These are phyloP conservation scores for Climacteris rufus DNA, from an alignment of 2,113 vertebrate genomes.

Conservation along the genomic window DNA sequence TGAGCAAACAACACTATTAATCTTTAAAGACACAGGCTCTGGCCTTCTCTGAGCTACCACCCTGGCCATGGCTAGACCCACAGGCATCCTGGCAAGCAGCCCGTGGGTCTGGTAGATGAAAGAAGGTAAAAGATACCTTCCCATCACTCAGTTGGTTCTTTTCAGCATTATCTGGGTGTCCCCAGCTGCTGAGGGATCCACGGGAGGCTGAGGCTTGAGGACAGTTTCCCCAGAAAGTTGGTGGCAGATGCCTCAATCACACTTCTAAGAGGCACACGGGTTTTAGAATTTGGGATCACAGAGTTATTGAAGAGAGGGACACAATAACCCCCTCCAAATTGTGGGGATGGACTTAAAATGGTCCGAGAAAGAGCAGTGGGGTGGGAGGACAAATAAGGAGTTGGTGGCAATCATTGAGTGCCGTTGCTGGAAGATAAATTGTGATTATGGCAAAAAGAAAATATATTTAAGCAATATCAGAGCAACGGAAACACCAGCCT, in stretches of 20 bases:
- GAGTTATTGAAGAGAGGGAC: rapidly evolving
- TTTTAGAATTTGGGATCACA: not conserved
- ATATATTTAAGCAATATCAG: not conserved
- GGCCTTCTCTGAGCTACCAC: not conserved
- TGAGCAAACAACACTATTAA: conserved; percentile 72
- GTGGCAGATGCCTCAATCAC: not conserved
- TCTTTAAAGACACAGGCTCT: conserved; percentile 62
- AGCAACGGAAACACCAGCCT: not conserved
- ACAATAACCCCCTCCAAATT: not conserved
- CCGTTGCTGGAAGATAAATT: not conserved
- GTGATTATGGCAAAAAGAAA: not conserved
- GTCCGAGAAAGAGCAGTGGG: not conserved
- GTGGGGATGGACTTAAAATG: not conserved
- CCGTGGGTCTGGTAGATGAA: not conserved
- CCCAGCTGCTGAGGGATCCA: not conserved
- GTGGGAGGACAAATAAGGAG: not conserved
- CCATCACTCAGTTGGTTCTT: not conserved
- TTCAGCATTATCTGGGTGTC: not conserved
- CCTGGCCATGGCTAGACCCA: not conserved
- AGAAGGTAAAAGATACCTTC: not conserved
- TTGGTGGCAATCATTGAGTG: not conserved
- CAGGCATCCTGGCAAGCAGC: not conserved
- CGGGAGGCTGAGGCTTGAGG: not conserved
- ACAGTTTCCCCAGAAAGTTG: not conserved
- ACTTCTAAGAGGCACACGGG: not conserved